Evolutionary conservation across 2,113 vertebrate species (phyloP), one percentile per base, ranked within the genome.

Genomic region (Malaclemys terrapin): DNA sequence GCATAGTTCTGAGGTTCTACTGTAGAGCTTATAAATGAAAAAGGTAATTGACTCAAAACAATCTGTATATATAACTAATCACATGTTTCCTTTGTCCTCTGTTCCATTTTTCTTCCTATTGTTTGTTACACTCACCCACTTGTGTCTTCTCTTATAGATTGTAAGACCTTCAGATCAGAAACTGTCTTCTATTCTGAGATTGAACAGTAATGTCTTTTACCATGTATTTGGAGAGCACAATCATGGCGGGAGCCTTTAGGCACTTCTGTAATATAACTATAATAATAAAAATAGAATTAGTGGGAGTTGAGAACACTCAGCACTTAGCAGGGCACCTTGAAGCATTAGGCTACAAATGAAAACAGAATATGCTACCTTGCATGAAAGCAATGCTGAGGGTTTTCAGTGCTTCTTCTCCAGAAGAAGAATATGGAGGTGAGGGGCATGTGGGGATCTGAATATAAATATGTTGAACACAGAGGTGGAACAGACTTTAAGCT

Each of bases 191-290:
- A 31, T 42, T 85, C 45, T 88, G 47, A 65, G 80, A 87, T 93
- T 65, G 62, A 65, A 65, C 62, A 16, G 62, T 31, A 8, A 65
- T 65, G 31, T 35, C 31, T 65, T 57, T 62, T 62, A 62, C 57
- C 38, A 38, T 12, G 42, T 54, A 27, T 87, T 93, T 53, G 25
- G 53, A 72, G 53, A 81, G 27, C 52, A 11, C 0, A 1, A 31
- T 31, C n/a, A 4, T 54, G 83, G 89, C 0, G 65, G 69, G 25
- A 89, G 31, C 59, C 59, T 0, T 0, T 20, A 59, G 82, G 59
- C 59, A 81, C 62, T 42, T 81, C 45, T 69, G 35, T 69, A 69
- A 69, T 20, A n/a, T n/a, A 69, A n/a, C 35, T 69, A 19, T 69
- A n/a, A n/a, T 69, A 69, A n/a, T n/a, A 69, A n/a, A 69, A 69